Base-by-base conservation (phyloP, 2,888 invertebrate species). In the Myopa testacea region DNA sequence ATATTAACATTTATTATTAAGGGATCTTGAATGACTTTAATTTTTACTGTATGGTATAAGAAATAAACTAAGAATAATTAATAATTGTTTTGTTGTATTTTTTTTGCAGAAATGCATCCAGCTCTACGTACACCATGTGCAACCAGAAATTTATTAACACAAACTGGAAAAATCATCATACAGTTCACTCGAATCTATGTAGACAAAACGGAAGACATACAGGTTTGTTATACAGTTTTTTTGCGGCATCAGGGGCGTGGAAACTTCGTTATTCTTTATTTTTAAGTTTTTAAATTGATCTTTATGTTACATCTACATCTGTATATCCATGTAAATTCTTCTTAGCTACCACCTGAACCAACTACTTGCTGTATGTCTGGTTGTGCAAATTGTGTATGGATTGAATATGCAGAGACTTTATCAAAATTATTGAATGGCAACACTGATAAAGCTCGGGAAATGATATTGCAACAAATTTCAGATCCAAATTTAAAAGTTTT, bases 351-450 rank as follows among this genome's bases (percentile, higher is more conserved):
- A 26, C 86, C 88, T 6, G 89, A 90, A 78, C 98, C 98, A 0
- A 94, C 95, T 4, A 93, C 92, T 40, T 98, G 98, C 88, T 98
- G 98, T 85, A 95, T 95, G 92, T 95, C 96, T 0, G 97, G 97
- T 0, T 98, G 98, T 90, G 91, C 94, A 0, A 97, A 97, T 89
- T 98, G 98, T 88, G 97, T 98, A 6, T 98, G 96, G 94, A 93
- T 98, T 74, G 93, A 93, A 19, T 98, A 97, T 91, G 97, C 96
- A 0, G 95, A 96, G 83, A 92, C 94, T 37, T 84, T 98, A 67
- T 90, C 92, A 4, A 91, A 92, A 81, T 89, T 92, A 84, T 88
- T 93, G 14, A 89, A 92, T 80, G 93, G 93, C 82, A 94, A 94
- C 26, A 94, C 94, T 0, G 92, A 93, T 71, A 91, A 93, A 76